Evolutionary conservation across 2,113 vertebrate species (phyloP).

Genomic region (Phoxinus phoxinus): DNA sequence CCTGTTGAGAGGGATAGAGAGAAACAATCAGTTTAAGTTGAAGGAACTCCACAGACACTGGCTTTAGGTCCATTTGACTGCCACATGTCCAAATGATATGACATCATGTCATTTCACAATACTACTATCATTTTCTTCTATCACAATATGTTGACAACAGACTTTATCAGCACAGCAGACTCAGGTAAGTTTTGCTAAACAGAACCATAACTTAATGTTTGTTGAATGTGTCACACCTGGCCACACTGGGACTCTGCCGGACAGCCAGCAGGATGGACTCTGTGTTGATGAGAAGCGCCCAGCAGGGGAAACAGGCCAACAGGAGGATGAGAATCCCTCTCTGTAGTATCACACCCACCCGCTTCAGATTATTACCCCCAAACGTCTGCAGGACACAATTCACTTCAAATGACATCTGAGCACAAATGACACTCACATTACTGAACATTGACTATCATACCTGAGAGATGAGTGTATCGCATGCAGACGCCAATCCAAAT

Average conservation of each 20-base stretch:
- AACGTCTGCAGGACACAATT: slow-evolving; percentile 75
- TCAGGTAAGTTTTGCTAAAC: not conserved
- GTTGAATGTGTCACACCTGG: slow-evolving; percentile 75
- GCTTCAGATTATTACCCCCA: slow-evolving; percentile 85
- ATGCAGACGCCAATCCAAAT: too few species aligned
- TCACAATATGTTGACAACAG: not conserved
- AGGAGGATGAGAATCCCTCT: slow-evolving; percentile 82
- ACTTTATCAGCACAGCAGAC: not conserved
- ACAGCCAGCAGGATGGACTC: slow-evolving; percentile 81
- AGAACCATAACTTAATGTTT: not conserved
- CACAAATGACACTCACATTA: too few species aligned
- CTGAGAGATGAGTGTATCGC: too few species aligned
- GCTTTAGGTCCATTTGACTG: not conserved
- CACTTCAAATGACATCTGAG: not conserved
- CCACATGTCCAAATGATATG: not conserved
- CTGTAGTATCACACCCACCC: slow-evolving; percentile 87
- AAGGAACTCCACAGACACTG: not conserved
- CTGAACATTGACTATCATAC: too few species aligned
- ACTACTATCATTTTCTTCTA: not conserved
- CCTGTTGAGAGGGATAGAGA: not conserved
- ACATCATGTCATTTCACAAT: not conserved
- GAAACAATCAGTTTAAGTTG: not conserved
- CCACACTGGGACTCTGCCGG: slow-evolving; percentile 79
- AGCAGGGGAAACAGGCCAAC: slow-evolving; percentile 90
- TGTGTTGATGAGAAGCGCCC: slow-evolving; percentile 89